phyloP scores from a whole-genome alignment of 2,797 vertebrate genomes.

The Tiaroga cobitis region DNA sequence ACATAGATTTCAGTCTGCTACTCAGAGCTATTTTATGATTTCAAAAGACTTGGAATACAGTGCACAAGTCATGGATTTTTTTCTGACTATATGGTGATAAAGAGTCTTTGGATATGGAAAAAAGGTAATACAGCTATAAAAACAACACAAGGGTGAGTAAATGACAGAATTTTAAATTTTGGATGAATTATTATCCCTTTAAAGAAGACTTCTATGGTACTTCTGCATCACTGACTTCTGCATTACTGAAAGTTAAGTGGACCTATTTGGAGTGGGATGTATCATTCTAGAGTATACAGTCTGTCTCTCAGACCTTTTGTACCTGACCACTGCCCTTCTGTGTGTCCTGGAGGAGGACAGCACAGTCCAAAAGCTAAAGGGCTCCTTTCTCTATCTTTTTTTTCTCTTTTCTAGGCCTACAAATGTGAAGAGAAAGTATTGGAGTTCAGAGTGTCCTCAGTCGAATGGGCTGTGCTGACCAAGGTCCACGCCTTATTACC shows the following conservation, averaged over 20 bases:
- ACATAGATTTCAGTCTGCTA: no score
- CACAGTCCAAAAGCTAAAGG: not conserved
- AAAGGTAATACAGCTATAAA: not conserved
- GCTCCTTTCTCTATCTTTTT: not conserved
- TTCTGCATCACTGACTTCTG: constrained; percentile 33
- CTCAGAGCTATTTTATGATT: not conserved
- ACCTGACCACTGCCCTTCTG: constrained; percentile 13
- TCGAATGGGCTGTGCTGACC: constrained; percentile 33
- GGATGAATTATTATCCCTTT: no score
- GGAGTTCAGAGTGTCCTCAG: constrained; percentile 1
- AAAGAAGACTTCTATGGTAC: not conserved
- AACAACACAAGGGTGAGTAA: not conserved
- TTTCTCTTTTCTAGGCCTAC: constrained; percentile 7
- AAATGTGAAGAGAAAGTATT: constrained; percentile 36
- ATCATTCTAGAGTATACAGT: constrained; percentile 2
- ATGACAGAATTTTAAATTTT: not conserved
- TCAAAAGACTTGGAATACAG: not conserved
- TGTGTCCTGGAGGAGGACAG: constrained; percentile 3
- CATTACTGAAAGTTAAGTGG: constrained; percentile 43
- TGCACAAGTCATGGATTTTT: no score
- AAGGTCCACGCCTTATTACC: constrained; percentile 48
- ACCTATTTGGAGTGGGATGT: constrained; percentile 42
- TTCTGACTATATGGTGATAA: no score
- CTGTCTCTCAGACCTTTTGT: no score
- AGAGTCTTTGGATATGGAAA: not conserved